Base-by-base conservation (phyloP, 1,140 invertebrate species). In the Meloidogyne hapla region DNA sequence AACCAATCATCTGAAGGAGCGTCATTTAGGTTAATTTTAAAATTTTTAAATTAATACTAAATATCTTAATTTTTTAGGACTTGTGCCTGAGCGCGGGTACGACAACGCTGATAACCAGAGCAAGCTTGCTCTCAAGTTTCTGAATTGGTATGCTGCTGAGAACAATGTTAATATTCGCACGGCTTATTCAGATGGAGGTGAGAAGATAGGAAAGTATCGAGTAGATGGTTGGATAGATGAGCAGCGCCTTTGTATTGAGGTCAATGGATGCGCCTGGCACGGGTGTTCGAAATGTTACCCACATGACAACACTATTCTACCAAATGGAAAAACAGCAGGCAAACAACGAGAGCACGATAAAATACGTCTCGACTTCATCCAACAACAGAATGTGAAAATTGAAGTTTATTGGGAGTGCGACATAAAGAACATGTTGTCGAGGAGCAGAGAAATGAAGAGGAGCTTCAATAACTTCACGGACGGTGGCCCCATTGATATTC, bases 371-470 rank as follows among this genome's bases (percentile, higher is more conserved):
- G 21, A 71, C 6, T 65, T 69, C n/a, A 28, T 71, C 42, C 8
- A 6, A 25, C 66, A 42, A 9, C 26, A n/a, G n/a, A n/a, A n/a
- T n/a, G n/a, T n/a, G n/a, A n/a, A n/a, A n/a, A n/a, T 71, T 2
- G 69, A 71, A n/a, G 42, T 65, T 6, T 56, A 18, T 28, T 71
- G 69, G 69, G 69, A 71, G 69, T 71, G 69, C 25, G 69, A 71
- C 9, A 71, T 71, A 23, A 5, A 25, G 9, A 18, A 64, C 9
- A 48, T 48, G 69, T 9, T 71, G 18, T 21, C 61, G 8, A 10
- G 21, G 25, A 12, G 10, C 62, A 65, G 42, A 12, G 69, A 71
- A 12, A 71, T 71, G 69, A n/a, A n/a, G n/a, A n/a, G n/a, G n/a
- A n/a, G n/a, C n/a, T n/a, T n/a, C n/a, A n/a, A n/a, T n/a, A n/a